Conservation (phyloP, 2,113 vertebrate species). For the Antennarius striatus region DNA sequence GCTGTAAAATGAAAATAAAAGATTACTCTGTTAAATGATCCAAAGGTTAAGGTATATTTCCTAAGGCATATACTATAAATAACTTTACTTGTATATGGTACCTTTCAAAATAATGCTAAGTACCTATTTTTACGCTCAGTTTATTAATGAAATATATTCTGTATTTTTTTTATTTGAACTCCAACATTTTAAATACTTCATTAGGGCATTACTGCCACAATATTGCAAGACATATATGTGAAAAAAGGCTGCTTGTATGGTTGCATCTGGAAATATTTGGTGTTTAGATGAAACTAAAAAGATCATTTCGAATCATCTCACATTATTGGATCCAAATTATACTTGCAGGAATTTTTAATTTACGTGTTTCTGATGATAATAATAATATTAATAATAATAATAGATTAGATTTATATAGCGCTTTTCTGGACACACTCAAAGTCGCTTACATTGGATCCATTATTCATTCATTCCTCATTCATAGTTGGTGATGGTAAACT, state of each 20-base stretch:
- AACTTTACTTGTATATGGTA: neutral
- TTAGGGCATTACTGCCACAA: neutral
- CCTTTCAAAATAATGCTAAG: neutral
- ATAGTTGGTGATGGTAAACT: no score
- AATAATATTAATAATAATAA: no score
- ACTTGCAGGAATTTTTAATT: constrained; percentile 22
- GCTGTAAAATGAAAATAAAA: constrained; percentile 24
- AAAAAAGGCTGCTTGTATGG: constrained; percentile 21
- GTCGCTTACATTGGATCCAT: no score
- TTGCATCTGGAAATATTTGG: constrained; percentile 23
- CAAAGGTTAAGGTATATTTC: neutral
- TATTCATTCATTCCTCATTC: no score
- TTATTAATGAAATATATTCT: neutral
- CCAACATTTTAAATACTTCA: constrained; percentile 3
- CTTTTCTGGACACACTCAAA: no score
- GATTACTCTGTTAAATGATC: constrained; percentile 2
- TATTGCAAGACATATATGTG: constrained; percentile 22
- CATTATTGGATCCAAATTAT: constrained; percentile 21
- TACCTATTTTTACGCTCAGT: neutral
- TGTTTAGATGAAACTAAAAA: constrained; percentile 25
- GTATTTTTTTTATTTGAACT: constrained; percentile 20
- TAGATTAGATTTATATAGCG: no score
- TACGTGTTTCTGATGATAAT: constrained; percentile 37
- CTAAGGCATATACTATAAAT: neutral
- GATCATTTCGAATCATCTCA: constrained; percentile 17